phyloP scores from a whole-genome alignment of 2,797 vertebrate species.

The Apogon talboti region DNA sequence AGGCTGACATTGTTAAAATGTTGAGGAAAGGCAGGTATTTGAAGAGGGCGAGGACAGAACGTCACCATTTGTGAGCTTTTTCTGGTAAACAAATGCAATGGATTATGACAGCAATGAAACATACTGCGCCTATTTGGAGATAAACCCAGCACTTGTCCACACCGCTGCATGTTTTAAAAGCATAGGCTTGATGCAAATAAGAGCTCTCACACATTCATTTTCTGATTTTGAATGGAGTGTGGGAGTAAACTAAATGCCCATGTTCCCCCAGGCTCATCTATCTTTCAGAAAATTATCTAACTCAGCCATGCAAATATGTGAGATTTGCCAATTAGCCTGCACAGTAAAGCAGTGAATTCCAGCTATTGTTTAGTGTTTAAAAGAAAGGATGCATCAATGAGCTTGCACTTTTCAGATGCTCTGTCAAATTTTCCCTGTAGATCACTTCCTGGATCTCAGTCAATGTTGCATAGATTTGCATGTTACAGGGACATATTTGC shows the following conservation, averaged over 20 bases:
- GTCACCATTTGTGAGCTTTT: slow-evolving; percentile 5
- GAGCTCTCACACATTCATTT: slow-evolving; percentile 48
- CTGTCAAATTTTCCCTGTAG: slow-evolving; percentile 10
- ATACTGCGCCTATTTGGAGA: slow-evolving; percentile 14
- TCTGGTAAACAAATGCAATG: slow-evolving; percentile 6
- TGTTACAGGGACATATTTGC: slow-evolving; percentile 52
- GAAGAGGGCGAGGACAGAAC: background rate
- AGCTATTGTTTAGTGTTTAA: slow-evolving; percentile 8
- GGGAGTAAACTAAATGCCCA: slow-evolving; percentile 55
- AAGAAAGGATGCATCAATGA: background rate
- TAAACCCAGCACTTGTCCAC: slow-evolving; percentile 36
- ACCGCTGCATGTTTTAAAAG: slow-evolving; percentile 50
- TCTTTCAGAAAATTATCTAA: slow-evolving; percentile 42
- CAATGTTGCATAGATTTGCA: slow-evolving; percentile 67
- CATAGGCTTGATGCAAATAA: slow-evolving; percentile 45
- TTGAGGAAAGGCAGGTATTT: slow-evolving; percentile 2
- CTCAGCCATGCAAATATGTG: slow-evolving; percentile 55
- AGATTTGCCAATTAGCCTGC: slow-evolving; percentile 36
- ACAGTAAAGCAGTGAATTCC: slow-evolving; percentile 20
- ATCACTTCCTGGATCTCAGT: slow-evolving; percentile 8
- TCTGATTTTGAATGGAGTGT: slow-evolving; percentile 50
- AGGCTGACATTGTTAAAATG: slow-evolving; percentile 22
- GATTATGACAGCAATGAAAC: background rate
- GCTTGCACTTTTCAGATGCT: slow-evolving; percentile 5
- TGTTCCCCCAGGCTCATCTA: slow-evolving; percentile 40